Evolutionary conservation across 2,113 vertebrate genomes (phyloP).

Genomic region (Suncus etruscus): DNA sequence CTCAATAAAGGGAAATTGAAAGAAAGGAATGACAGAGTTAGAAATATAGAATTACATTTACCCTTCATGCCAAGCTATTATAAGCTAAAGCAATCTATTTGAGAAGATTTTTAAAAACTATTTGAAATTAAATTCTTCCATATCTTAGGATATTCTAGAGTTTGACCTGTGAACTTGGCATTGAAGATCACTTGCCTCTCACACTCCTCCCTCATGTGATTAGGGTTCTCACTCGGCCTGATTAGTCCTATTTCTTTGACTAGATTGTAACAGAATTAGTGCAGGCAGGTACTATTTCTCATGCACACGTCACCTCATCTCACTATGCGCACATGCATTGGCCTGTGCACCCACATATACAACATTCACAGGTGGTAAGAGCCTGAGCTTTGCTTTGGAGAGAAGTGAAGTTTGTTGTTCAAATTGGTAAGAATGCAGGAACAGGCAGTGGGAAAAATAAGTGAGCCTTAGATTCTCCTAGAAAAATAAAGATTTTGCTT

Average conservation of each 20-base stretch:
- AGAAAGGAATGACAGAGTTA: background rate
- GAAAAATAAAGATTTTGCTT: background rate
- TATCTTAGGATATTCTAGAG: background rate
- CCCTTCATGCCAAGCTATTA: background rate
- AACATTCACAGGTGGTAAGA: background rate
- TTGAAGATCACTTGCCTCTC: background rate
- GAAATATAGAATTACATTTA: constrained; percentile 16
- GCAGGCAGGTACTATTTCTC: background rate
- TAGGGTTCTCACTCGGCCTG: background rate
- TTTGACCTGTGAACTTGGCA: background rate
- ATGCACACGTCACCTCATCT: background rate
- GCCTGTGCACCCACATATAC: too few species aligned
- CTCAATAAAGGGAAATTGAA: constrained; percentile 24
- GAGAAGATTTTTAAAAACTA: background rate
- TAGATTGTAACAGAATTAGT: background rate
- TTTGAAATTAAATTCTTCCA: background rate
- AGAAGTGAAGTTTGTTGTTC: background rate
- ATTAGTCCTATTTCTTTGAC: background rate
- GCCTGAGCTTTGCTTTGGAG: background rate
- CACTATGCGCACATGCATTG: background rate
- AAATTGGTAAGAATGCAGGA: background rate
- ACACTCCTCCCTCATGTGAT: background rate
- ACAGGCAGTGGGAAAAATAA: background rate
- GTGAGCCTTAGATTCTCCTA: background rate
- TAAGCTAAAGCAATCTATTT: background rate